phyloP scores from a whole-genome alignment of 2,888 invertebrate species.

The Chalcosyrphus nemorum region DNA sequence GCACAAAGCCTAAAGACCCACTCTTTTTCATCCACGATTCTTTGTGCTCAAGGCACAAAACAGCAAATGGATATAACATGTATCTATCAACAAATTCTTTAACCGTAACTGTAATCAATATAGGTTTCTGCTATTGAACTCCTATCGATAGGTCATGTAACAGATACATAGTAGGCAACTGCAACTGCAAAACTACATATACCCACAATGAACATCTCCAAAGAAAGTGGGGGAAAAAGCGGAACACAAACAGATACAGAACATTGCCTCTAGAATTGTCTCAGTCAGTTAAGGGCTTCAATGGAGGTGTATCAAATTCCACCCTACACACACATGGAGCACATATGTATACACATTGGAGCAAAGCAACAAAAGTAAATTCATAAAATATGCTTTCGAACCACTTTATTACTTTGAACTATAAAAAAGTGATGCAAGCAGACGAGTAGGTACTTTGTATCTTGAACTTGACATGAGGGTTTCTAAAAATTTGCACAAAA shows the following conservation, averaged over 20 bases:
- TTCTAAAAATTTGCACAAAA: background rate
- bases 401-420: background rate
- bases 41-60: background rate
- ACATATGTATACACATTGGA: background rate
- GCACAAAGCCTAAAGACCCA: too few relatives aligned
- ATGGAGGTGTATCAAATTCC: constrained; percentile 50
- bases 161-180: constrained; percentile 36
- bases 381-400: background rate
- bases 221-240: constrained; percentile 36
- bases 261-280: constrained; percentile 55
- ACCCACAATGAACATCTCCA: background rate
- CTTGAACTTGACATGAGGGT: too few relatives aligned
- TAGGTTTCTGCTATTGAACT: constrained; percentile 57
- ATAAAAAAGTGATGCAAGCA: constrained; percentile 21
- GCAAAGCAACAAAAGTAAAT: background rate
- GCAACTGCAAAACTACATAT: background rate
- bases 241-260: constrained; percentile 41
- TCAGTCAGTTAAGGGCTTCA: constrained; percentile 57
- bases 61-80: background rate
- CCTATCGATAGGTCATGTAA: constrained; percentile 54
- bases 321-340: constrained; percentile 34
- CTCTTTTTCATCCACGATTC: too few relatives aligned
- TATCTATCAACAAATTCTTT: too few relatives aligned
- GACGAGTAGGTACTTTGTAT: background rate
- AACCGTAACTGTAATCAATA: constrained; percentile 48